Evolutionary conservation across 2,797 vertebrate species (phyloP).

Genomic region (Distichodus sexfasciatus): DNA sequence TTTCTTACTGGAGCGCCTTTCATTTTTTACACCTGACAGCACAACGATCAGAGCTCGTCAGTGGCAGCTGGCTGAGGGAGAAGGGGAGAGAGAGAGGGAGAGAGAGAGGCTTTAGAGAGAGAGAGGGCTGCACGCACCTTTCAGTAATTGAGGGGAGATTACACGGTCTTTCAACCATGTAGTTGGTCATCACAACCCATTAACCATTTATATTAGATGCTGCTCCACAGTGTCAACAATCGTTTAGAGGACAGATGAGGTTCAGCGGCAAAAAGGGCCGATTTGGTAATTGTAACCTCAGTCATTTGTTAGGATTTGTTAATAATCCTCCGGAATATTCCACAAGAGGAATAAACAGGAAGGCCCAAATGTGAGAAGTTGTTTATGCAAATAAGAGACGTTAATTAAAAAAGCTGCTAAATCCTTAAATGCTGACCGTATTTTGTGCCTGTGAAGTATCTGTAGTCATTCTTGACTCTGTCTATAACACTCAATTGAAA

Average conservation of each 20-base stretch:
- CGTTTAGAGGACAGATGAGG: constrained; percentile 82
- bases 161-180: constrained; percentile 90
- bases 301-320: constrained; percentile 8
- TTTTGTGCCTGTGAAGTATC: constrained; percentile 27
- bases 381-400: neutral
- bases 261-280: constrained; percentile 47
- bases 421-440: neutral
- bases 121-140: constrained; percentile 76
- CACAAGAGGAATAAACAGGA: neutral
- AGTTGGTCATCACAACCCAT: constrained; percentile 91
- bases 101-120: constrained; percentile 40
- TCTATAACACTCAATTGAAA: constrained; percentile 55
- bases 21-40: constrained; percentile 88
- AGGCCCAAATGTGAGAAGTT: neutral
- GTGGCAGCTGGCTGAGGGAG: constrained; percentile 78
- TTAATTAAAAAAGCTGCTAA: constrained; percentile 7
- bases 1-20: constrained; percentile 80
- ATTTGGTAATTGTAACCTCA: constrained; percentile 29
- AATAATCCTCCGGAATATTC: constrained; percentile 26
- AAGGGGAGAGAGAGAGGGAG: constrained; percentile 23
- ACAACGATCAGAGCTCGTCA: constrained; percentile 79
- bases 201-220: constrained; percentile 92
- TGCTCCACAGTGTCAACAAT: constrained; percentile 91
- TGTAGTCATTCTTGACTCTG: constrained; percentile 37
- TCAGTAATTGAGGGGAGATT: constrained; percentile 96